phyloP scores from a whole-genome alignment of 2,113 vertebrate genomes.

The Cephalopholis sonnerati region DNA sequence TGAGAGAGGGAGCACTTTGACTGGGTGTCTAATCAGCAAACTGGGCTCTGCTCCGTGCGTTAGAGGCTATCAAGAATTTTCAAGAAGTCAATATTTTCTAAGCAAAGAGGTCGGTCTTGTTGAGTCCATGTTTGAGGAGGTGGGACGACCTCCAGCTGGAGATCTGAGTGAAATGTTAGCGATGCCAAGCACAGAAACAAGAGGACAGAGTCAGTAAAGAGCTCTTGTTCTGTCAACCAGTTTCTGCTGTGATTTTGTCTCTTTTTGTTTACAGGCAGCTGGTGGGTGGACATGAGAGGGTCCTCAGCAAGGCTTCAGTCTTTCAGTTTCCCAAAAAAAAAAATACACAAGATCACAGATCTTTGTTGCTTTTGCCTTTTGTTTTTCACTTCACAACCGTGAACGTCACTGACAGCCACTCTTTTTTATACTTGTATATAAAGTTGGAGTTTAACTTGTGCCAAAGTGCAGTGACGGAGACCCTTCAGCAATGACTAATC shows the following conservation, averaged over 20 bases:
- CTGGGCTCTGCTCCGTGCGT: neutral
- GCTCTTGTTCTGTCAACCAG: neutral
- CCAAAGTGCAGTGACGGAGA: neutral
- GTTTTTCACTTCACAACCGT: neutral
- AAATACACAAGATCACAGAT: neutral
- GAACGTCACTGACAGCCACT: neutral
- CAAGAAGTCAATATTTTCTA: neutral
- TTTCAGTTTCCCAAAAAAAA: neutral
- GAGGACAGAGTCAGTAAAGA: neutral
- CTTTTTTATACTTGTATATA: neutral
- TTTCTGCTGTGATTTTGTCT: constrained; percentile 7
- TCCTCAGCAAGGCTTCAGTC: neutral
- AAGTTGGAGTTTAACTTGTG: neutral
- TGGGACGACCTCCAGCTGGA: neutral
- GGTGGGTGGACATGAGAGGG: constrained; percentile 1
- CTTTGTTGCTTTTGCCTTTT: neutral
- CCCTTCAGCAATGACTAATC: neutral
- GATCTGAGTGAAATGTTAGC: neutral
- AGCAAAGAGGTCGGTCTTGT: neutral
- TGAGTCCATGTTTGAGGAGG: neutral
- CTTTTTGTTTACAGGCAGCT: neutral
- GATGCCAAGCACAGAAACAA: neutral
- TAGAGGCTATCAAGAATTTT: neutral
- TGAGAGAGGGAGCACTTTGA: neutral
- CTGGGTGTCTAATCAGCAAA: neutral